These are phyloP conservation scores for Amiota minor DNA, from an alignment of 2,888 invertebrate species.

Conservation along the genomic window DNA sequence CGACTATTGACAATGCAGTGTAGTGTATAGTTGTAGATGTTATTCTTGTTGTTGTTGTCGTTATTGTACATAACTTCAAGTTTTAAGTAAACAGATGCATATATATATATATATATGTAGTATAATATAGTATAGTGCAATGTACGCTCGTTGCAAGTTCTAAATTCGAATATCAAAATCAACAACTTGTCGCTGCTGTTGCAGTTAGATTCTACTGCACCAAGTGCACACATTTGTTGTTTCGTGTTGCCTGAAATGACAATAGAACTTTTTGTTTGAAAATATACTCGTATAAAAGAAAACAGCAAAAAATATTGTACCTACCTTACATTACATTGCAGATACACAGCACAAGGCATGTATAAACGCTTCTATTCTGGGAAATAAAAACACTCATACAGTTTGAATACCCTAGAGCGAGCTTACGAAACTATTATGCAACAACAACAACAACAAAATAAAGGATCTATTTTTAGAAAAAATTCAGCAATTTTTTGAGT, in stretches of 20 bases:
- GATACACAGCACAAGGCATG: constrained; percentile 22
- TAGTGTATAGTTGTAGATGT: no score
- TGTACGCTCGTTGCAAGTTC: constrained; percentile 42
- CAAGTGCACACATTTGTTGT: constrained; percentile 30
- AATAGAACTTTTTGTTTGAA: constrained; percentile 60
- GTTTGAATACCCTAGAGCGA: constrained; percentile 65
- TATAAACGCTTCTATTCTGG: constrained; percentile 65
- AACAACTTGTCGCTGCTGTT: constrained; percentile 59
- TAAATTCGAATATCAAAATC: constrained; percentile 65
- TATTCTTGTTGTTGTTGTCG: no score
- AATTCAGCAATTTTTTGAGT: neutral
- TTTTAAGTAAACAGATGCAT: neutral
- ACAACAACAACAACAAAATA: constrained; percentile 24
- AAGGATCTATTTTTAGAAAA: neutral
- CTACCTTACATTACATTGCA: neutral
- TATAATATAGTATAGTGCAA: neutral
- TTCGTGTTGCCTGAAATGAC: constrained; percentile 64
- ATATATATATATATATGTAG: neutral
- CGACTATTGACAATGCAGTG: neutral
- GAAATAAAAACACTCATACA: constrained; percentile 67
- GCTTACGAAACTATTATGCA: constrained; percentile 67
- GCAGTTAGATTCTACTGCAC: constrained; percentile 31
- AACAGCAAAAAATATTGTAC: constrained; percentile 15
- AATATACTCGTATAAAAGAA: constrained; percentile 50
- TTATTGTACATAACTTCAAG: neutral